Percentiles rank a stretch among this genome's conserved stretches.
Evolutionary conservation across 2,113 vertebrate species (phyloP).

Genomic region (rat (Rattus norvegicus)): GRCr8 NC_086029.1:75240501-75241000

Average conservation of each 20-base stretch:
- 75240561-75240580: conserved; percentile 81
- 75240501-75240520: neutral
- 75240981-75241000: conserved; percentile 90
- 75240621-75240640: conserved; percentile 44
- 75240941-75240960: conserved; percentile 89
- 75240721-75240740: conserved; percentile 48
- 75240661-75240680: conserved; percentile 54
- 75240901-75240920: conserved; percentile 96
- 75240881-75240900: conserved; percentile 97
- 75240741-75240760: conserved; percentile 62
- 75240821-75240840: neutral
- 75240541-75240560: conserved; percentile 51
- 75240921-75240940: conserved; percentile 95
- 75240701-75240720: neutral
- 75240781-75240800: conserved; percentile 1
- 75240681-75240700: neutral
- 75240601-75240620: conserved; percentile 60
- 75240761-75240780: conserved; percentile 51
- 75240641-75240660: conserved; percentile 60
- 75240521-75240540: neutral
- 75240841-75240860: conserved; percentile 91
- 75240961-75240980: conserved; percentile 93
- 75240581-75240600: conserved; percentile 35
- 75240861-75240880: conserved; percentile 96
- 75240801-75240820: conserved; percentile 23